Base-by-base conservation (phyloP, 2,797 vertebrate genomes). In the Alcedo quadribrachys region DNA sequence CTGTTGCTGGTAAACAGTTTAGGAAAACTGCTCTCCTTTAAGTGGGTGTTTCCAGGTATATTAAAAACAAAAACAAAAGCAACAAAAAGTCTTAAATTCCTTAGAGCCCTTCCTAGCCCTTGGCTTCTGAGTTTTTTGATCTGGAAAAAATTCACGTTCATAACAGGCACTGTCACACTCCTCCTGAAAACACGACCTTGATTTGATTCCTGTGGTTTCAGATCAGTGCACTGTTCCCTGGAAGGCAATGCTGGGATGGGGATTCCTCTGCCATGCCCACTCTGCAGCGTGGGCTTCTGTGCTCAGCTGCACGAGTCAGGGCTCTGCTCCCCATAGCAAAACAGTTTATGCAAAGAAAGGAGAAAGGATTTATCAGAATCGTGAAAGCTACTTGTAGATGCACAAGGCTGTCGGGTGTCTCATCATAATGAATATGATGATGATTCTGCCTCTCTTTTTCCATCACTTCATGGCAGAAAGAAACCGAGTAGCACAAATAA, bases 311-410 rank as follows among this genome's bases (percentile, higher is more conserved):
- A 68, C 45, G 51, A 35, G 35, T 43, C 43, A 75, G 40, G 30
- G 51, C 35, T 87, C 63, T 55, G 35, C 19, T 42, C 13, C n/a
- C 30, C 30, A 16, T 3, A 77, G 25, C 21, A 75, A 81, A 94
- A 58, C 4, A 45, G 24, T 21, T 87, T 50, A 66, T 68, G 37
- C 24, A 61, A 83, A 87, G 58, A 87, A 85, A 80, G 15, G 5
- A 66, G 25, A 84, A 78, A 73, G 65, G 27, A 75, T 87, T 87
- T 63, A 58, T 68, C 40, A 83, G 55, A 51, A 62, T 62, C 71
- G 57, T 80, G 68, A 75, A 87, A 87, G 40, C 54, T 63, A 53
- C 67, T 83, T 91, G n/a, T n/a, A 70, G 77, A 88, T 67, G 50
- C 70, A 54, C 19, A 81, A 61, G 50, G 42, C 57, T 89, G 80